Base-by-base conservation (phyloP, 2,888 invertebrate genomes). In the Pimpla rufipes region DNA sequence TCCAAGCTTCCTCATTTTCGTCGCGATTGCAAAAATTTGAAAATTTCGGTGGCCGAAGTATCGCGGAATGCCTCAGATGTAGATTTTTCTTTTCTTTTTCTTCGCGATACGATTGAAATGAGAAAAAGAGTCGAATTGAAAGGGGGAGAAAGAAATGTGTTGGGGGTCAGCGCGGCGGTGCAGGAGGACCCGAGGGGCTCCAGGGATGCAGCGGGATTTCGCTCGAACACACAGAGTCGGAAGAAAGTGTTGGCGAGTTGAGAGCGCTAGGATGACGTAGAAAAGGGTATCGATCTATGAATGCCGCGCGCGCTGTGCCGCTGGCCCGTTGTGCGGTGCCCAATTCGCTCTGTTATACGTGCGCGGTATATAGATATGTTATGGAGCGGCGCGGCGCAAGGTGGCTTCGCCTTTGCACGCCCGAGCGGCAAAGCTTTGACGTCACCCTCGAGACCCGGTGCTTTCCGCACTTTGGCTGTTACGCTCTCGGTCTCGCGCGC, bases 241-340 rank as follows among this genome's bases (percentile, higher is more conserved):
- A 35, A 59, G 57, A 73, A 59, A 73, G 10, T 59, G 45, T 18
- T 2, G 29, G 13, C 5, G 37, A 4, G 37, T 29, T 23, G 40
- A 29, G 47, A 66, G n/a, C n/a, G n/a, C n/a, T n/a, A n/a, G 18
- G 68, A 68, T 55, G 66, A 77, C 64, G 64, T 66, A 55, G 66
- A 71, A 66, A 80, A 52, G 16, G 10, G n/a, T 78, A 82, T 81
- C 81, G 77, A 81, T 77, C 67, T 81, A 42, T 40, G 76, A 59
- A 67, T 47, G 29, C 35, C 37, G n/a, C n/a, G 59, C n/a, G n/a
- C n/a, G n/a, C n/a, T n/a, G n/a, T 29, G 59, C n/a, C n/a, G 40
- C n/a, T 45, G 42, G 29, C 57, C 35, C 23, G 45, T 68, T 21
- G 64, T 16, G 42, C 8, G 42, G 23, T 21, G 55, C 76, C 37